A percentile compares a stretch with the other conserved stretches of the same genome.
phyloP scores from a whole-genome alignment of 2,888 invertebrate species.

The Mythimna pallens region DNA sequence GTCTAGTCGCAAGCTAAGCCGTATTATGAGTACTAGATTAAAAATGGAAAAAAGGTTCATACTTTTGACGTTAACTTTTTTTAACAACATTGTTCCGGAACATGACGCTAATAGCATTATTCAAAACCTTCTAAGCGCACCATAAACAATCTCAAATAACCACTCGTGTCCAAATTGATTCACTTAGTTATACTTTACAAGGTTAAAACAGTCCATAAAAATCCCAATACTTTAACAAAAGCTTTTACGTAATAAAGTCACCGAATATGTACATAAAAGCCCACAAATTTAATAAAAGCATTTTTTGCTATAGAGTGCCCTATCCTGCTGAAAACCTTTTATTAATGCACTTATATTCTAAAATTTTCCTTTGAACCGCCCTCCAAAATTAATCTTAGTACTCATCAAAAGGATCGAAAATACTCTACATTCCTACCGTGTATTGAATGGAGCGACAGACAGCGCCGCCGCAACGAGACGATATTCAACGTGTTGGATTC shows the following conservation, averaged over 20 bases:
- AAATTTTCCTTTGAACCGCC: conserved; percentile 88
- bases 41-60: background rate
- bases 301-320: conserved; percentile 84
- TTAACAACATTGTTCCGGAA: background rate
- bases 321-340: conserved; percentile 84
- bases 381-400: conserved; percentile 88
- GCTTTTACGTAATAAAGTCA: conserved; percentile 84
- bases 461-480: conserved; percentile 71
- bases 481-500: conserved; percentile 82
- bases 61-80: background rate
- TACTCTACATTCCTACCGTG: conserved; percentile 83
- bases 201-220: conserved; percentile 71
- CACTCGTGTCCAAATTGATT: conserved; percentile 52
- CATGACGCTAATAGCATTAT: background rate
- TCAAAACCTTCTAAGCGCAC: background rate
- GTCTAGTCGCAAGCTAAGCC: too few species aligned
- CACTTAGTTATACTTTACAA: conserved; percentile 58
- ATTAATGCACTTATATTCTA: conserved; percentile 90
- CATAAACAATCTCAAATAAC: conserved; percentile 20
- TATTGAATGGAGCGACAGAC: conserved; percentile 75
- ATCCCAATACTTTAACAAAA: conserved; percentile 77
- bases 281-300: conserved; percentile 88
- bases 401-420: conserved; percentile 87
- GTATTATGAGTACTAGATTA: too few species aligned
- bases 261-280: conserved; percentile 84